Base-by-base conservation (phyloP, 2,888 invertebrate genomes). In the Zygogramma bicolorata region DNA sequence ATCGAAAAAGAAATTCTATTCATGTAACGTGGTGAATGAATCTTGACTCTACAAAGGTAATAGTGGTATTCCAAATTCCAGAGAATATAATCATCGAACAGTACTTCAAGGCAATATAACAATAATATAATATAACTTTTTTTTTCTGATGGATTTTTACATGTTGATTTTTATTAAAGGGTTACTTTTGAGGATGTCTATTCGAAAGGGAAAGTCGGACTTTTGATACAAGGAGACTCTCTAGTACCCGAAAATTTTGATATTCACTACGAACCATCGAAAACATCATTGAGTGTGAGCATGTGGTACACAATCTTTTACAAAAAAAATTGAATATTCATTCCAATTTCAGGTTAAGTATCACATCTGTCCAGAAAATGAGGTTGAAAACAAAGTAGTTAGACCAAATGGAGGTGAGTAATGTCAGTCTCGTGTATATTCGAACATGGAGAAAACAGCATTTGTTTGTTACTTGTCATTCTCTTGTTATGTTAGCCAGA, bases 211-310 rank as follows among this genome's bases (percentile, higher is more conserved):
- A 87, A 86, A 79, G 88, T 90, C n/a, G 91, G 91, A 7, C 82
- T 91, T 38, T 85, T 88, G 31, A 83, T 90, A 60, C 88, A 88
- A 63, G 90, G 90, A 61, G 91, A 91, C 80, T 89, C 89, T 0
- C 89, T 89, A 79, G 88, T 89, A 6, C 89, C 89, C 57, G 88
- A 89, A 79, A 91, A 91, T 81, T 90, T 90, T 63, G 89, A 89
- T 61, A 87, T 91, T 49, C 87, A 88, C 68, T 90, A 90, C 76
- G 84, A 82, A 31, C 89, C 90, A 71, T 89, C 88, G 71, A 90
- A 89, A 84, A 88, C 90, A 1, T 83, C 88, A 71, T 88, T 90
- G 10, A 89, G 89, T 87, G 91, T 91, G 86, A 87, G 79, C 80
- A 20, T 46, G 20, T 2, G 8, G 10, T 20, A 6, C 1, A 7